phyloP scores from a whole-genome alignment of 2,888 invertebrate genomes.

The Notodonta dromedarius region DNA sequence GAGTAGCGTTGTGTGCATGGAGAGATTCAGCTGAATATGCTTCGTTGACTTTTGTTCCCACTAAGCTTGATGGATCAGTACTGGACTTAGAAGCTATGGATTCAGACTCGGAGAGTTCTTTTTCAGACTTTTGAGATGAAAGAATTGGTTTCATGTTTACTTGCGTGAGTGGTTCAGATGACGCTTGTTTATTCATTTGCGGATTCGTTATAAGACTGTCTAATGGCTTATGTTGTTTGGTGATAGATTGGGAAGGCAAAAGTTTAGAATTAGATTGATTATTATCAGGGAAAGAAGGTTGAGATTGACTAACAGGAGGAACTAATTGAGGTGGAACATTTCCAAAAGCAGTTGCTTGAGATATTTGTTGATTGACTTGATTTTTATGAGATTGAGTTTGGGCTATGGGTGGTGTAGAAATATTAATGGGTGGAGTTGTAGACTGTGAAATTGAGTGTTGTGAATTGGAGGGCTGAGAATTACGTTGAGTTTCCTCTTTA shows the following conservation, averaged over 20 bases:
- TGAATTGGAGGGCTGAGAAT: slow-evolving; percentile 33
- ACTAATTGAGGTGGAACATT: slow-evolving; percentile 27
- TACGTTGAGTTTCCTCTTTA: slow-evolving; percentile 42
- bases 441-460: slow-evolving; percentile 28
- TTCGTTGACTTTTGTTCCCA: slow-evolving; percentile 55
- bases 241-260: slow-evolving; percentile 37
- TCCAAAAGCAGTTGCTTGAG: slow-evolving; percentile 44
- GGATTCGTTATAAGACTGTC: slow-evolving; percentile 48
- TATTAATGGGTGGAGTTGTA: slow-evolving; percentile 33
- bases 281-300: slow-evolving; percentile 51
- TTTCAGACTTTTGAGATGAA: slow-evolving; percentile 64
- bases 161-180: slow-evolving; percentile 51
- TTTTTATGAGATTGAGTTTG: slow-evolving; percentile 53
- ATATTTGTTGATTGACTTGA: slow-evolving; percentile 42
- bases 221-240: slow-evolving; percentile 45
- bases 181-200: slow-evolving; percentile 54
- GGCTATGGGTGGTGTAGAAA: slow-evolving; percentile 35
- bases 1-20: slow-evolving; percentile 49
- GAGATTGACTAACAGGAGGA: slow-evolving; percentile 46
- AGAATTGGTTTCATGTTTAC: slow-evolving; percentile 57
- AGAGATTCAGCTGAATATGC: slow-evolving; percentile 56
- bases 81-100: slow-evolving; percentile 64
- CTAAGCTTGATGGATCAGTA: slow-evolving; percentile 55
- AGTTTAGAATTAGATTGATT: slow-evolving; percentile 47
- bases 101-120: slow-evolving; percentile 69